Evolutionary conservation across 37 sponge, comb jelly and placozoan genomes (phyloP).

Genomic region (Halisarca cf. caerulea): DNA sequence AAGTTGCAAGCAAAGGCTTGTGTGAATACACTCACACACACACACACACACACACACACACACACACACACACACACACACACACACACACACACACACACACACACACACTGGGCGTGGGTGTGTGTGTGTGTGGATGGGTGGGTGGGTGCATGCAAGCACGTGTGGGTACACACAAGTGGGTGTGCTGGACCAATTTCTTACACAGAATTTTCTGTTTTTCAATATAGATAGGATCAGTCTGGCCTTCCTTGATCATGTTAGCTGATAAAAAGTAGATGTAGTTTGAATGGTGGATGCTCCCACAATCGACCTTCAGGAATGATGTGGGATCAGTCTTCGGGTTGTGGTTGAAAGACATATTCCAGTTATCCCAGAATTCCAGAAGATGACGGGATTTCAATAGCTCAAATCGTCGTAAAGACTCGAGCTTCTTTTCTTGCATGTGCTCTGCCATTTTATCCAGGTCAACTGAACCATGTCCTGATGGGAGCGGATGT

Average conservation of each 20-base stretch:
- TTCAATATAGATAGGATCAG: constrained; percentile 32
- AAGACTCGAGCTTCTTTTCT: too few species aligned
- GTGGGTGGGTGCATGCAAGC: too few species aligned
- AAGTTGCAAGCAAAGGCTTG: too few species aligned
- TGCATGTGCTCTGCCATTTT: too few species aligned
- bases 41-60: too few species aligned
- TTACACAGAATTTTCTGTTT: constrained; percentile 49
- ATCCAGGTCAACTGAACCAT: too few species aligned
- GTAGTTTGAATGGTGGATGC: not conserved
- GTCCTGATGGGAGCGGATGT: too few species aligned
- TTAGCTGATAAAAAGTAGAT: constrained; percentile 52
- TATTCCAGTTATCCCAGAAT: constrained; percentile 2
- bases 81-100: too few species aligned
- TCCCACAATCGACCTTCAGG: constrained; percentile 41
- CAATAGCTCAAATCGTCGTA: not conserved
- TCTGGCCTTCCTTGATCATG: constrained; percentile 25
- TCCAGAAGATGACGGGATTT: not conserved
- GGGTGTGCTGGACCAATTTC: not conserved
- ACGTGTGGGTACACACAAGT: not conserved
- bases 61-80: too few species aligned
- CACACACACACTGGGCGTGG: too few species aligned
- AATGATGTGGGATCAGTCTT: constrained; percentile 34
- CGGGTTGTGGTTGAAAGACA: constrained; percentile 52
- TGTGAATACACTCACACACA: too few species aligned
- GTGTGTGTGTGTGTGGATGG: too few species aligned